These are phyloP conservation scores for Volucella bombylans DNA, from an alignment of 2,888 invertebrate species.

Conservation along the genomic window DNA sequence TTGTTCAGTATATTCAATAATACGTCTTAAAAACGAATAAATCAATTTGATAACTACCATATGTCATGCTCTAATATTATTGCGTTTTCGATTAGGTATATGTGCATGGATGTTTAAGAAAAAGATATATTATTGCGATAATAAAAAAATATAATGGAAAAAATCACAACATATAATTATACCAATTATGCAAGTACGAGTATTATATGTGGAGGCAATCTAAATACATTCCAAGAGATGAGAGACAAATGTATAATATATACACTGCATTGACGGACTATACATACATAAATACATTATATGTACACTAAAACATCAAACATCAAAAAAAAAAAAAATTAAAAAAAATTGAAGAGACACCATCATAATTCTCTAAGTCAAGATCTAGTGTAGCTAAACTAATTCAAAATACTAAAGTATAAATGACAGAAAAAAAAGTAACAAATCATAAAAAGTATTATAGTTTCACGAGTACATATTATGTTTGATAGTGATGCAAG, in stretches of 20 bases:
- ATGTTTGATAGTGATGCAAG: constrained; percentile 70
- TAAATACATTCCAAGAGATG: constrained; percentile 52
- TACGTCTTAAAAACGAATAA: neutral
- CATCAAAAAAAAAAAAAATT: constrained; percentile 44
- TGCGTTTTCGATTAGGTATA: neutral
- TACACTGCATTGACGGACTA: constrained; percentile 30
- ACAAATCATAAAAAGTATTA: constrained; percentile 33
- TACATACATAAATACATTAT: constrained; percentile 23
- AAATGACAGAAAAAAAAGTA: constrained; percentile 30
- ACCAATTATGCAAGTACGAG: constrained; percentile 28
- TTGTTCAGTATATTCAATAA: too few relatives aligned
- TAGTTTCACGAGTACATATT: constrained; percentile 36
- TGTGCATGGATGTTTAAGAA: constrained; percentile 36
- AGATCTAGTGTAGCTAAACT: constrained; percentile 33
- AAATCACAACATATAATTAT: constrained; percentile 60
- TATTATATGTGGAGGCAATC: constrained; percentile 32
- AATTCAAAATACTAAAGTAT: constrained; percentile 24
- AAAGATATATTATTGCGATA: constrained; percentile 33
- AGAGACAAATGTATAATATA: constrained; percentile 16
- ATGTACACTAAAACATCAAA: constrained; percentile 55
- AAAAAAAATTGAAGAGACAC: neutral
- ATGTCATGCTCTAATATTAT: constrained; percentile 39
- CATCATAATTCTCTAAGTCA: constrained; percentile 12
- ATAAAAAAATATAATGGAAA: constrained; percentile 5
- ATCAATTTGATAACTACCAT: neutral